Conservation (phyloP, 2,888 invertebrate species). For the Amphipyra berbera region DNA sequence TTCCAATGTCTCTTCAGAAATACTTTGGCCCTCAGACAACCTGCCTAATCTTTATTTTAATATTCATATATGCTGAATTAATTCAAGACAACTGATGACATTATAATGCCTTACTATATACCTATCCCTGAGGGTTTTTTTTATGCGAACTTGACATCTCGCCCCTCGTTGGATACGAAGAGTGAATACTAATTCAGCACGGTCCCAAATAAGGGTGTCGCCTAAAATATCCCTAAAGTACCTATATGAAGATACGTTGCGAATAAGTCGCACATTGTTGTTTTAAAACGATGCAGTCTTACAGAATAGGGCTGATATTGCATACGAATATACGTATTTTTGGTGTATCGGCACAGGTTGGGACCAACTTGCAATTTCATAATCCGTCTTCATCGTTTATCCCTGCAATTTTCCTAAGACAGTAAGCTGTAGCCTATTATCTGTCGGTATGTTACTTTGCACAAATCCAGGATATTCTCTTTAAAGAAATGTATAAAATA, state of each 20-base stretch:
- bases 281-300: constrained; percentile 27
- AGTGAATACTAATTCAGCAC: constrained; percentile 56
- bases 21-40: no score
- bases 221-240: constrained; percentile 30
- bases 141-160: constrained; percentile 51
- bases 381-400: no score
- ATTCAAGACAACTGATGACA: constrained; percentile 53
- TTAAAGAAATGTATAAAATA: no score
- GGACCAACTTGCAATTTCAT: no score
- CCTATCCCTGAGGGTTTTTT: constrained; percentile 31
- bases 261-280: constrained; percentile 18
- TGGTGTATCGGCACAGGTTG: constrained; percentile 2
- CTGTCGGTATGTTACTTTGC: no score
- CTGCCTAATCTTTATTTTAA: no score
- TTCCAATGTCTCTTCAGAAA: background rate
- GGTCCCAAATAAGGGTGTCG: constrained; percentile 19
- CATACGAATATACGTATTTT: constrained; percentile 11
- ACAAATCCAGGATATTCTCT: no score
- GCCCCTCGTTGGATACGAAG: constrained; percentile 40
- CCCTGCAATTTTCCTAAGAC: no score
- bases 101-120: constrained; percentile 36
- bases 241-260: background rate
- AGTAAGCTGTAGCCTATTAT: no score
- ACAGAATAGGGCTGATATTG: constrained; percentile 12
- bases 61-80: constrained; percentile 24